These are phyloP conservation scores for Platyrinchus mystaceus DNA, from an alignment of 2,797 vertebrate genomes.

Conservation along the genomic window DNA sequence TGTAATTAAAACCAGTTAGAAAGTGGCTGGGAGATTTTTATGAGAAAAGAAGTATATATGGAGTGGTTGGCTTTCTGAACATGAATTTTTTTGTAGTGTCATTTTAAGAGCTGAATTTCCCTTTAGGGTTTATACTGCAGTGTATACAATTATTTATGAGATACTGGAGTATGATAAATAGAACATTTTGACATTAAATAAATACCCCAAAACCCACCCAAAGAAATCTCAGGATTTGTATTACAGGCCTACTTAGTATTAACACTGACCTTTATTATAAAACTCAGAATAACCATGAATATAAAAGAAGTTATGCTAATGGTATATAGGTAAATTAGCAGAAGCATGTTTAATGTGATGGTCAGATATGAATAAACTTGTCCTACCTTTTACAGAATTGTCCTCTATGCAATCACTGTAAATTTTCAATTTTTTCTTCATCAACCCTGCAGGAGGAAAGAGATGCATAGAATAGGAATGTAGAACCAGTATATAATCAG, in stretches of 20 bases:
- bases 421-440: neutral
- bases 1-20: conserved; percentile 69
- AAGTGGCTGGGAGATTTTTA: conserved; percentile 38
- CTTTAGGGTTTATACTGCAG: conserved; percentile 57
- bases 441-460: neutral
- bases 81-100: conserved; percentile 35
- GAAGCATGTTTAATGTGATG: neutral
- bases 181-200: conserved; percentile 20
- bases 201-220: neutral
- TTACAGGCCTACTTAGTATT: conserved; percentile 33
- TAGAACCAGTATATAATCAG: neutral
- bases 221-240: conserved; percentile 28
- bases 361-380: neutral
- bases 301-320: neutral
- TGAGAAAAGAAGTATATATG: conserved; percentile 16
- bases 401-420: neutral
- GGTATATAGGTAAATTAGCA: neutral
- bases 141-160: conserved; percentile 69
- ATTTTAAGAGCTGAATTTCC: conserved; percentile 64
- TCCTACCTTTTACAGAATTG: neutral
- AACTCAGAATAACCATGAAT: neutral
- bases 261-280: conserved; percentile 14
- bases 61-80: neutral
- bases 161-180: conserved; percentile 59
- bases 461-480: neutral